phyloP scores from a whole-genome alignment of 53 echinoderm and acorn worm genomes.

The Astropecten irregularis region DNA sequence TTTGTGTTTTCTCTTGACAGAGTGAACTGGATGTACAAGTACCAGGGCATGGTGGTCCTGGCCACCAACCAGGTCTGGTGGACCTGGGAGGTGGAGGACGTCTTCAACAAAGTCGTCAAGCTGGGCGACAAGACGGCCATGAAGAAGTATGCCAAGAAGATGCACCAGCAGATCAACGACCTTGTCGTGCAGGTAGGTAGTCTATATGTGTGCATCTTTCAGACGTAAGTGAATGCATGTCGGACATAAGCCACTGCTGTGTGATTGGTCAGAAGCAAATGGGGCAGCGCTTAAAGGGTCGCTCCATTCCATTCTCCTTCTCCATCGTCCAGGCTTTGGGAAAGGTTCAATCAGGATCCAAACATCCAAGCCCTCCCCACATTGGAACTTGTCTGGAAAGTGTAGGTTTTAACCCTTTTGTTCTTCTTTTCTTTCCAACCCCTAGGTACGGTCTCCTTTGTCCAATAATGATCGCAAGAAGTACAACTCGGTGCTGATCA shows the following conservation, averaged over 20 bases:
- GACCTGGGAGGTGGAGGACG: constrained; percentile 98
- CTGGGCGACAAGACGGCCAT: constrained; percentile 95
- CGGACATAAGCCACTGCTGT: no score
- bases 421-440: no score
- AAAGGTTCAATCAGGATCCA: no score
- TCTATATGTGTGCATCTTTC: no score
- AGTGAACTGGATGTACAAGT: constrained; percentile 95
- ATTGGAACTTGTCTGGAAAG: no score
- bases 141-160: constrained; percentile 97
- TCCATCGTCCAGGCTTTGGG: no score
- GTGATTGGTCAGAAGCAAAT: no score
- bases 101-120: constrained; percentile 80
- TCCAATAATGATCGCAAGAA: constrained; percentile 92
- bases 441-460: constrained; percentile 93
- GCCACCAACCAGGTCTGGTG: constrained; percentile 98
- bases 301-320: no score
- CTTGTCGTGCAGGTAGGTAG: constrained; percentile 99
- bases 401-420: no score
- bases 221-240: background rate
- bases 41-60: constrained; percentile 97
- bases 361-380: no score
- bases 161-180: constrained; percentile 92
- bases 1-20: constrained; percentile 40
- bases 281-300: no score
- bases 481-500: constrained; percentile 96